Evolutionary conservation across 2,888 invertebrate genomes (phyloP).

Genomic region (Ophraella communa): DNA sequence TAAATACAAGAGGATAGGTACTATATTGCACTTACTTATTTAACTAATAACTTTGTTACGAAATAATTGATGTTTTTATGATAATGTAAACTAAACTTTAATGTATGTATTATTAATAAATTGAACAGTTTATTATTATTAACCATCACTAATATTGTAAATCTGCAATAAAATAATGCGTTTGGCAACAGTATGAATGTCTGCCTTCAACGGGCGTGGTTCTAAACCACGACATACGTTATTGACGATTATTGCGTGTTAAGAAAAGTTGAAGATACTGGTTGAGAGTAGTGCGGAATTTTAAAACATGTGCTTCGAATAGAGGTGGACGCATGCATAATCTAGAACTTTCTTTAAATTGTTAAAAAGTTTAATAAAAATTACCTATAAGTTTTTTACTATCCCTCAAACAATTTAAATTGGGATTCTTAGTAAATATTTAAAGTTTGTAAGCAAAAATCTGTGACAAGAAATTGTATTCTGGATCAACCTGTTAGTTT

Average conservation of each 20-base stretch:
- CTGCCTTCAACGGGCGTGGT: constrained; percentile 4
- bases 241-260: not conserved
- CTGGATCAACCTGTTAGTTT: no score
- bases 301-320: not conserved
- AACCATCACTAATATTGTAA: not conserved
- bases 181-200: not conserved
- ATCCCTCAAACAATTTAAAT: no score
- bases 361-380: no score
- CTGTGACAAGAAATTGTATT: no score
- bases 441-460: no score
- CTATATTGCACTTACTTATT: no score
- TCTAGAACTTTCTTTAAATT: not conserved
- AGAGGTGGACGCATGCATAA: not conserved
- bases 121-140: not conserved
- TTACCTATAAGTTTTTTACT: no score
- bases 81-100: not conserved
- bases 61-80: no score
- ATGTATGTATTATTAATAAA: not conserved
- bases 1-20: no score
- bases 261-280: constrained; percentile 5
- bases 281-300: constrained; percentile 6
- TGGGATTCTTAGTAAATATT: no score
- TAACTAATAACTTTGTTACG: not conserved
- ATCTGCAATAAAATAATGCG: not conserved
- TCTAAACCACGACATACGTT: constrained; percentile 9